Base-by-base conservation (phyloP, 2,888 invertebrate genomes). In the Merodon equestris region DNA sequence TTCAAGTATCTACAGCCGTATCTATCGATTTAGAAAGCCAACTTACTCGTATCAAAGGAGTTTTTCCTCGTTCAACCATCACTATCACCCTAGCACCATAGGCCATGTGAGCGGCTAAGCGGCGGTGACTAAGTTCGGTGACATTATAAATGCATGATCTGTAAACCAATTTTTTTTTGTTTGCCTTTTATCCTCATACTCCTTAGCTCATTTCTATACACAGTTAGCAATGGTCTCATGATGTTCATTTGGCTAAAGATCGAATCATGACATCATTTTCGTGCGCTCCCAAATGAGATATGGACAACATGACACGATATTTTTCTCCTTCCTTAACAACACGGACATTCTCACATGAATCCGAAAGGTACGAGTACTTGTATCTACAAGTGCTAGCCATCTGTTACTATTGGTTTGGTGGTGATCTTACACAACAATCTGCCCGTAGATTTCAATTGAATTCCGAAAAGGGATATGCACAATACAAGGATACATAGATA, bases 201-300 rank as follows among this genome's bases (percentile, higher is more conserved):
- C 2, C 7, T 27, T 27, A 27, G 27, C 27, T 27, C 27, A 27
- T 27, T 27, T 27, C 71, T 18, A 66, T 58, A 47, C 53, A 42
- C 73, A 67, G 38, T 56, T 72, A 67, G 77, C 56, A 64, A 79
- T 57, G 57, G 45, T 68, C 79, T 82, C 84, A 84, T 84, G 84
- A 83, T 86, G 86, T 84, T 86, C 86, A 85, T 85, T 86, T 83
- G 84, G 84, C 83, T 82, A 84, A 27, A 85, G 84, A 85, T 84
- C 83, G 83, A 86, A 86, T 85, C 84, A 85, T 85, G 85, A 87
- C 83, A 83, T 79, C 82, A 83, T 81, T 83, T 83, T 83, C 83
- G 83, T 83, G 83, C 83, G 77, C 76, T 74, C 56, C 68, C 81
- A 75, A 82, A 82, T 81, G 81, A 81, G 81, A 81, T 81, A 81